Evolutionary conservation across 35 echinoderm and acorn worm species (phyloP), one percentile per base, ranked within the genome.

Genomic region (Diadema setosum): DNA sequence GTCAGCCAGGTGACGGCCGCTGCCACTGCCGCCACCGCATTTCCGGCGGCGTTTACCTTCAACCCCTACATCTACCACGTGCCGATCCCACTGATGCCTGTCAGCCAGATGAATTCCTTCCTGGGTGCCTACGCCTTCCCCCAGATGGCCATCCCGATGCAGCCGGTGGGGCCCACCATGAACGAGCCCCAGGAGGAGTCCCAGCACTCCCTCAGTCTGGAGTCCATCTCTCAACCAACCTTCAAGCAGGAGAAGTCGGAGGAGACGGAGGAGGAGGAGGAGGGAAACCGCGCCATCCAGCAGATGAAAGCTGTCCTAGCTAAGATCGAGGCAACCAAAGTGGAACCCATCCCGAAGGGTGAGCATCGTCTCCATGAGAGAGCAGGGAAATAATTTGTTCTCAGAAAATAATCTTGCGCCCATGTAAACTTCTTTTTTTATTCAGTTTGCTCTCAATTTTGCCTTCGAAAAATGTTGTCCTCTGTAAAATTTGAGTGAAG

Each of bases 1-100:
- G 23, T 36, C 37, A 36, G 24, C 9, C 21, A 21, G 35, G 24
- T 21, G n/a, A 26, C 29, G 73, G 40, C 37, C 73, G 24, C 33
- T 42, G 73, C 73, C 16, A 41, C 73, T 78, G 58, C 84, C 25
- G 85, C 94, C 0, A 44, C 87, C 52, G 58, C 70, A 4, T 88
- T 92, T 29, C 92, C 96, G 1, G 87, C 91, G 2, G 87, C 91
- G 9, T 95, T 99, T 39, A 81, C 81, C 60, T 81, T 99, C 70
- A 86, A 74, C 55, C 92, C 96, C n/a, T 99, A 94, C 83, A 89
- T 99, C 25, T 94, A 94, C 73, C 92, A 87, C 18, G 64, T 94
- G 78, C 89, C 92, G 7, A 95, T 99, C 65, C 92, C 96, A 1
- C 74, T 94, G 63, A 99, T 99, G 92, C 96, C 93, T 41, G 84